A percentile compares a stretch with the other conserved stretches of the same genome.
These are phyloP conservation scores for Eupithecia dodoneata DNA, from an alignment of 2,888 invertebrate species.

Conservation along the genomic window DNA sequence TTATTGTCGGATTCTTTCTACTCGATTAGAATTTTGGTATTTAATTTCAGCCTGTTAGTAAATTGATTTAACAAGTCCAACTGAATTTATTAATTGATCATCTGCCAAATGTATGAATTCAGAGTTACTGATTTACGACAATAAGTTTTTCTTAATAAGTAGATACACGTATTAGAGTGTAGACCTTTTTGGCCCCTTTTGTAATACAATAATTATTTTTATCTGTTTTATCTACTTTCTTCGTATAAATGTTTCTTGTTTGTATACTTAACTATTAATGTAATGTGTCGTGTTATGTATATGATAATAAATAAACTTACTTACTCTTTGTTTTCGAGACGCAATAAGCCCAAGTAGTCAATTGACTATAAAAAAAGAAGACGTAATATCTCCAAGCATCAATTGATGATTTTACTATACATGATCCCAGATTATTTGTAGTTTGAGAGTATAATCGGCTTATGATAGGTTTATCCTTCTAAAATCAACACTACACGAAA, in stretches of 20 bases:
- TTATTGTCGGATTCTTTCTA: neutral
- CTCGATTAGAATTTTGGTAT: neutral
- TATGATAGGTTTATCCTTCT: neutral
- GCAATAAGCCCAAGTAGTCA: no score
- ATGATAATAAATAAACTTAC: no score
- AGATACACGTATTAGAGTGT: neutral
- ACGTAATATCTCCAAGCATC: neutral
- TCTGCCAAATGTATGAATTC: neutral
- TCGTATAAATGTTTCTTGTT: no score
- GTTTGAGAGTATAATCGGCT: neutral
- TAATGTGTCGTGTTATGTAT: no score
- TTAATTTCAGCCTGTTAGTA: neutral
- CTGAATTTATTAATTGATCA: neutral
- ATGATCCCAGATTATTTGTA: neutral
- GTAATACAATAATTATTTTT: no score
- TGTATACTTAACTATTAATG: no score
- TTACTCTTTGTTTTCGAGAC: no score
- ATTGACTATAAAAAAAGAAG: no score
- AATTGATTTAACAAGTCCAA: neutral
- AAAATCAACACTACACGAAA: neutral
- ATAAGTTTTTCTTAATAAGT: no score
- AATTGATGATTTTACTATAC: neutral
- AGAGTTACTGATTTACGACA: neutral
- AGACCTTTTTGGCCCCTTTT: no score
- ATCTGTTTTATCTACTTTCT: no score